Base-by-base conservation (phyloP, 2,797 vertebrate species). In the Pipistrellus nathusii region DNA sequence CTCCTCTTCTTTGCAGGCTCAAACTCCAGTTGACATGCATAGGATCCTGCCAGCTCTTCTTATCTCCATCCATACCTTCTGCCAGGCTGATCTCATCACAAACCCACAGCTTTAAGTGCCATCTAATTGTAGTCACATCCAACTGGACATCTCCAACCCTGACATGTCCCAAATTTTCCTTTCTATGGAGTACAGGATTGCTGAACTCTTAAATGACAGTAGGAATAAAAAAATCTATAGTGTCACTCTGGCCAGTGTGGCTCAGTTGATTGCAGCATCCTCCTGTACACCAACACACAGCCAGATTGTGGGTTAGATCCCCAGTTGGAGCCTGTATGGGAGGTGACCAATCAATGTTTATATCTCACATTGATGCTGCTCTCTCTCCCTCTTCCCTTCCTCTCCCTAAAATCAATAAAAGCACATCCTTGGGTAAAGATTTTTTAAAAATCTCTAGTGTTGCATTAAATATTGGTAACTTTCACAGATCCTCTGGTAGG, bases 401-500 rank as follows among this genome's bases (percentile, higher is more conserved):
- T 66, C n/a, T 66, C n/a, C 32, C 64, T 66, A 66, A 66, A 66
- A 32, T 66, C n/a, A 66, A 18, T 66, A 18, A 66, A 66, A 66
- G n/a, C 62, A 64, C 7, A 66, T 20, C n/a, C 15, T 66, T n/a
- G 17, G 64, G 14, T 66, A 18, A 66, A n/a, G n/a, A 32, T 32
- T 66, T 66, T 66, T 59, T 44, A 90, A 53, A 17, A 6, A 51
- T n/a, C 35, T 51, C 13, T n/a, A 72, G 38, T 82, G 30, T 25
- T 48, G 21, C 30, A 78, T 89, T 86, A 89, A 89, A 62, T 57
- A 59, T 64, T 35, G 75, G 11, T 35, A 87, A 80, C 71, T 84
- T 91, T 86, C 73, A 64, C 15, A 51, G 27, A 38, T 51, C 57
- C 38, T 91, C n/a, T 41, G 23, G 8, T 21, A 81, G 23, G 8